A percentile compares a stretch with the other conserved stretches of the same genome.
Conservation (phyloP, 2,113 vertebrate species). For the Xiphorhynchus elegans region DNA sequence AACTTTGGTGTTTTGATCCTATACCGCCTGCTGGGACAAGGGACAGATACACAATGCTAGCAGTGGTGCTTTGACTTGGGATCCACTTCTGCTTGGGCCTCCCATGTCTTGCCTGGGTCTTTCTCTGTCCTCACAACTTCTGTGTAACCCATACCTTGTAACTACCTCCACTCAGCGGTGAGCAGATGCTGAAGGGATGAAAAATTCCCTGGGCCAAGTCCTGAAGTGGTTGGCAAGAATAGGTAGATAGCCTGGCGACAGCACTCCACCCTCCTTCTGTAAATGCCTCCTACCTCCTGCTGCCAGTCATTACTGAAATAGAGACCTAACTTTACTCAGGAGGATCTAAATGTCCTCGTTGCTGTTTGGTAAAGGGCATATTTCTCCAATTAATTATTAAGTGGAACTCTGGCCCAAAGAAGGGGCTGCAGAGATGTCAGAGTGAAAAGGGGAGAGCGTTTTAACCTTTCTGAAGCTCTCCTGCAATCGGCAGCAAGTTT, state of each 20-base stretch:
- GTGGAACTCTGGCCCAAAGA: conserved; percentile 29
- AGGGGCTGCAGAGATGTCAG: conserved; percentile 23
- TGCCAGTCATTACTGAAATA: conserved; percentile 30
- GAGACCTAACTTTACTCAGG: background rate
- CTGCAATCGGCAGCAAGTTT: background rate
- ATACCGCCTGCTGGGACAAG: background rate
- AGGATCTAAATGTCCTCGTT: conserved; percentile 46
- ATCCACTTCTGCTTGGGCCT: background rate
- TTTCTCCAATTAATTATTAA: conserved; percentile 45
- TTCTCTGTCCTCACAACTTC: background rate
- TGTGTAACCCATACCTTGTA: background rate
- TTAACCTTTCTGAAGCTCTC: conserved; percentile 39
- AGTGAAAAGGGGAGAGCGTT: background rate
- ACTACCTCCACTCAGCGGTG: background rate
- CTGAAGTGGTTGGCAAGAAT: background rate
- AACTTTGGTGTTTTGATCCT: background rate
- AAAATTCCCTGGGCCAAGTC: background rate
- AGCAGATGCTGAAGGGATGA: background rate
- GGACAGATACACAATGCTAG: background rate
- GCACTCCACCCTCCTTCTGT: background rate
- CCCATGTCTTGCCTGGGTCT: background rate
- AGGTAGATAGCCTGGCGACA: background rate
- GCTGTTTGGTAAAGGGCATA: conserved; percentile 18
- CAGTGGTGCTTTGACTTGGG: background rate
- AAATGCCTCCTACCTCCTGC: conserved; percentile 20